Evolutionary conservation across 2,888 invertebrate species (phyloP), one percentile per base, ranked within the genome.

Genomic region (Tetragonula carbonaria): DNA sequence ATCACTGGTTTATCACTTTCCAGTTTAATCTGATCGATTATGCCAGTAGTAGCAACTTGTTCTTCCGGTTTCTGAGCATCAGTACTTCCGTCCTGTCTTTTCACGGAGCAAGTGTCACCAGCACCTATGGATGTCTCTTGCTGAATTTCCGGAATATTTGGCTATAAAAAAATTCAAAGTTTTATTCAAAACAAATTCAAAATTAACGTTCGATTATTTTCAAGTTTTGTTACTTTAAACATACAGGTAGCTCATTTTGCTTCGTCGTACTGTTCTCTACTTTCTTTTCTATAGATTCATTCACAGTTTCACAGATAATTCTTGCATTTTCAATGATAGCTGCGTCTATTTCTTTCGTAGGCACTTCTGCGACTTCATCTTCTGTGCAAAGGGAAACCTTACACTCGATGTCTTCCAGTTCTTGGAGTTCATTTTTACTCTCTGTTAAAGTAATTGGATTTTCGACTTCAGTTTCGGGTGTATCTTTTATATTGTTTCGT

Each of bases 51-150:
- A 53, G 4, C 23, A 45, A 62, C 65, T 21, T 74, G 28, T 18
- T 82, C 57, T 0, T 67, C 28, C 4, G 28, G 4, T 51, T 74
- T 74, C 14, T 28, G 45, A 74, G 2, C 11, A 33, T 14, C 21
- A 0, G 8, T 28, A n/a, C 18, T 55, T 8, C 23, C 55, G 8
- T 82, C 71, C 21, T 16, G 73, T 55, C 14, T 53, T 8, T 23
- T 0, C 1, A 38, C 14, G 6, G 6, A 0, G 5, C 75, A 76
- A 38, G 11, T 68, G 18, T 83, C 83, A n/a, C 84, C 84, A 0
- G 84, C 83, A 14, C 84, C 84, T 50, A 76, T 70, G 4, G 74
- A 16, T 13, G 59, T 28, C 11, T 18, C 55, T 51, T 75, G 62
- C 13, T 45, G 53, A n/a, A 82, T 33, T 50, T 70, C 82, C 16